A percentile compares a stretch with the other conserved stretches of the same genome.
These are phyloP conservation scores for Myzus persicae DNA, from an alignment of 1,140 invertebrate species.

Conservation along the genomic window DNA sequence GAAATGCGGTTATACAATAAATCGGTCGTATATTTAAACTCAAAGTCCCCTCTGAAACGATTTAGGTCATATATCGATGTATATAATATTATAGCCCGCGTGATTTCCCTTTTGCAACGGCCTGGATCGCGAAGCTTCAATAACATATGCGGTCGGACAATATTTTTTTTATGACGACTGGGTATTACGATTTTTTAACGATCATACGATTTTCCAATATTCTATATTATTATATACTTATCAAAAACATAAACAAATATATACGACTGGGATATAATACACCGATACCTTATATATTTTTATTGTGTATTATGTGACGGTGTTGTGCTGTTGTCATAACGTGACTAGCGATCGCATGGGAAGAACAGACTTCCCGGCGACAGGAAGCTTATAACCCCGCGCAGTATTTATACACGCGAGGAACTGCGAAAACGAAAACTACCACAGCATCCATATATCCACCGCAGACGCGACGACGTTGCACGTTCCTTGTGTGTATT, in stretches of 20 bases:
- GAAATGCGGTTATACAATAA: background rate
- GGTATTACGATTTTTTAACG: background rate
- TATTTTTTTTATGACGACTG: background rate
- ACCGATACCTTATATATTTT: background rate
- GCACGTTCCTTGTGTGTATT: slow-evolving; percentile 36
- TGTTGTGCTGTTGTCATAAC: background rate
- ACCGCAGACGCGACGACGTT: slow-evolving; percentile 19
- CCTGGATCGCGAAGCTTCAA: background rate
- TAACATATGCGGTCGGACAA: background rate
- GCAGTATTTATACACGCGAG: background rate
- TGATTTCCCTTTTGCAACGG: background rate
- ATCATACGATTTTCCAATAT: background rate
- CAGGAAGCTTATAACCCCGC: slow-evolving; percentile 4
- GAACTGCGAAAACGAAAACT: slow-evolving; percentile 33
- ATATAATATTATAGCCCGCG: background rate
- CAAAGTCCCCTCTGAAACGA: background rate
- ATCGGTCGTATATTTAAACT: background rate
- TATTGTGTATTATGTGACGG: background rate
- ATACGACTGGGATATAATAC: background rate
- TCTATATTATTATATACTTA: background rate
- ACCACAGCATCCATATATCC: background rate
- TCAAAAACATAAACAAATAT: background rate
- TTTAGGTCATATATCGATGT: background rate
- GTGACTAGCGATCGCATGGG: background rate
- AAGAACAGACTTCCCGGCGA: background rate